Evolutionary conservation across 2,113 vertebrate genomes (phyloP).

Genomic region (Anser brachyrhynchus): DNA sequence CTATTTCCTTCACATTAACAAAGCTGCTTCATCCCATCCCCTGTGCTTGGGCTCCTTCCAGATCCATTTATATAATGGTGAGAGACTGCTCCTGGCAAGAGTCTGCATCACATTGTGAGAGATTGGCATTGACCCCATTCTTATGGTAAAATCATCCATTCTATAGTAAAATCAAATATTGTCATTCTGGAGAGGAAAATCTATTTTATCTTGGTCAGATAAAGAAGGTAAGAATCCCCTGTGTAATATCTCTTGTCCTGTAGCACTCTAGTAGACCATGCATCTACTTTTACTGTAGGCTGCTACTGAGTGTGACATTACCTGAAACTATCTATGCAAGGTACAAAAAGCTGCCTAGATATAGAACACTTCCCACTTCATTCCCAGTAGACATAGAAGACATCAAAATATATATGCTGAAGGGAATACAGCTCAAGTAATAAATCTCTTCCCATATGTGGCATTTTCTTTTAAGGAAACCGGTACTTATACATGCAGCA

Average conservation of each 20-base stretch:
- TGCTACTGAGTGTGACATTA: background rate
- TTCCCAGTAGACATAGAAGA: background rate
- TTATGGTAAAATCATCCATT: background rate
- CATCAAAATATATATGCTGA: background rate
- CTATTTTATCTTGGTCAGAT: background rate
- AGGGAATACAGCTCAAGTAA: background rate
- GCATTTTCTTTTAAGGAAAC: background rate
- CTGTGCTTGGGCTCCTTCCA: background rate
- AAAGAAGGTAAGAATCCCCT: background rate
- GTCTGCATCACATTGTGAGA: background rate
- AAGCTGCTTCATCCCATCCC: background rate
- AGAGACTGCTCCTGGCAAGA: background rate
- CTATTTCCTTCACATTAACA: background rate
- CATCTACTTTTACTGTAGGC: background rate
- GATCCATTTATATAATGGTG: background rate
- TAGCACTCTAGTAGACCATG: background rate
- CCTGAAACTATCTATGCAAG: background rate
- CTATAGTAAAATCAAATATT: background rate
- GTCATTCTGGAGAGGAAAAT: background rate
- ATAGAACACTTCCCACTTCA: background rate
- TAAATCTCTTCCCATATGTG: background rate
- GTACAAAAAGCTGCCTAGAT: background rate
- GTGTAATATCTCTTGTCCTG: background rate
- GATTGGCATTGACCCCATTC: fast-evolving
- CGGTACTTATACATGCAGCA: background rate